These are phyloP conservation scores for Puntigrus tetrazona DNA, from an alignment of 2,113 vertebrate genomes.

Conservation along the genomic window DNA sequence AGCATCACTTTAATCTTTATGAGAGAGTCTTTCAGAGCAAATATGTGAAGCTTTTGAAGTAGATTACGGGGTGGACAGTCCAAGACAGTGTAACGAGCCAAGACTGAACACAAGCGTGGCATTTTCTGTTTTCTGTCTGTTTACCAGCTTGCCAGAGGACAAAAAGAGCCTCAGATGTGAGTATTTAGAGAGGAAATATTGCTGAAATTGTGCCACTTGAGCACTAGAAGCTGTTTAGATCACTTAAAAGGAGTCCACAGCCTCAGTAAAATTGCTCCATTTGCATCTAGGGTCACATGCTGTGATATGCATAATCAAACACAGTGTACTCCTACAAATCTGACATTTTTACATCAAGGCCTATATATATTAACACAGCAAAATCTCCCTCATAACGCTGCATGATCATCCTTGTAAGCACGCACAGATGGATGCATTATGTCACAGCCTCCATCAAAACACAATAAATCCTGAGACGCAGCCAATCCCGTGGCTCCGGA, in stretches of 20 bases:
- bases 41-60: constrained; percentile 26
- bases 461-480: not conserved
- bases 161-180: not conserved
- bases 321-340: not conserved
- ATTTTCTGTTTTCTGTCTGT: not conserved
- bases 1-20: constrained; percentile 7
- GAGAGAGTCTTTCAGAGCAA: constrained; percentile 21
- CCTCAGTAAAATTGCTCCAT: not conserved
- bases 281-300: not conserved
- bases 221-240: not conserved
- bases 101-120: not conserved
- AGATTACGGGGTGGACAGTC: constrained; percentile 16
- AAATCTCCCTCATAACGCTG: not conserved
- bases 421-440: not conserved
- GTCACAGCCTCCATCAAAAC: constrained; percentile 13
- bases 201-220: not conserved
- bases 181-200: constrained; percentile 7
- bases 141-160: constrained; percentile 3
- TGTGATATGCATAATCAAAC: not conserved
- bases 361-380: not conserved
- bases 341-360: not conserved
- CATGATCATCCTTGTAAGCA: not conserved
- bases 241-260: not conserved
- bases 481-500: constrained; percentile 1
- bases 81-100: not conserved